Conservation (phyloP, 2,888 invertebrate species). For the Eupithecia insigniata region DNA sequence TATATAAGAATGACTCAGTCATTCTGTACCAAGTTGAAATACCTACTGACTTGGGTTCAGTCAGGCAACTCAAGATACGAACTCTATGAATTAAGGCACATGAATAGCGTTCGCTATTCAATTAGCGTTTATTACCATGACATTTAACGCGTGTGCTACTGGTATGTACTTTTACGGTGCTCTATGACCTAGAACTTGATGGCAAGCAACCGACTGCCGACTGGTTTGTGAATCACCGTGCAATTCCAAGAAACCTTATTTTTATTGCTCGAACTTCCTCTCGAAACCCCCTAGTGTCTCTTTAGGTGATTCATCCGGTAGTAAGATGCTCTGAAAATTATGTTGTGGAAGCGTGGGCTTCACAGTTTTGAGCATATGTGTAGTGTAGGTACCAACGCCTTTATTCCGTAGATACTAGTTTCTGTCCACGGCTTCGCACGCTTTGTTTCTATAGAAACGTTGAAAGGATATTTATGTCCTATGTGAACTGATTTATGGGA, state of each 20-base stretch:
- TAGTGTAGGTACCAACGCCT: neutral
- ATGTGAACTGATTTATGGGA: no score
- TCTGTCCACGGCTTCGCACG: no score
- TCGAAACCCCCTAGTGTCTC: constrained; percentile 51
- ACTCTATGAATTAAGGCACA: neutral
- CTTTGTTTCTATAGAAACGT: no score
- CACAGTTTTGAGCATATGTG: constrained; percentile 2
- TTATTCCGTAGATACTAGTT: neutral
- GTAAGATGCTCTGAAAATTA: constrained; percentile 7
- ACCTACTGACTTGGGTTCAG: neutral
- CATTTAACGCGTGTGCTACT: constrained; percentile 28
- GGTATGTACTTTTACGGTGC: constrained; percentile 50
- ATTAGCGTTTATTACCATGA: constrained; percentile 30
- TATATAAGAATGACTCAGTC: neutral
- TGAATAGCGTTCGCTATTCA: constrained; percentile 9
- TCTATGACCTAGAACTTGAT: constrained; percentile 79
- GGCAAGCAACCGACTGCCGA: constrained; percentile 52
- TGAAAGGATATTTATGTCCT: no score
- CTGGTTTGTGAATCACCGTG: constrained; percentile 52
- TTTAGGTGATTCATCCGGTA: constrained; percentile 36
- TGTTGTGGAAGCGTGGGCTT: constrained; percentile 13
- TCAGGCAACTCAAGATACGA: neutral
- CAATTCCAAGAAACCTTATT: constrained; percentile 68
- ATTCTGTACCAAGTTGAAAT: neutral
- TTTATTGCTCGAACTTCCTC: constrained; percentile 68